Base-by-base conservation (phyloP, 2,797 vertebrate genomes). In the Lophotriccus pileatus region DNA sequence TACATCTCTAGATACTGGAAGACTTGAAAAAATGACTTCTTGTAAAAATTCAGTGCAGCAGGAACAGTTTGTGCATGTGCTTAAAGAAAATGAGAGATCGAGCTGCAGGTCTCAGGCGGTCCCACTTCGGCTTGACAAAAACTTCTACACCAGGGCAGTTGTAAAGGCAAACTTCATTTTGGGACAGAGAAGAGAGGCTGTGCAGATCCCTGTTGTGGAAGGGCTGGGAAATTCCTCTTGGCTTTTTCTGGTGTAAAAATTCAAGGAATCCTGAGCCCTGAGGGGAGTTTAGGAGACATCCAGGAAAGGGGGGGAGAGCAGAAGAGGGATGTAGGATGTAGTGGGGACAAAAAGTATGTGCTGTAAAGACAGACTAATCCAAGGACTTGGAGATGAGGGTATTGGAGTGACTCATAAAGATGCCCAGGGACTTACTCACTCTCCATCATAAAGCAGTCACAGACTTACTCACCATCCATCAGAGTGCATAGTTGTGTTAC, bases 241-340 rank as follows among this genome's bases (percentile, higher is more conserved):
- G 73, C 66, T 88, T 93, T 56, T 63, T 81, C 83, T 79, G 53
- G 75, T 91, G 82, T 89, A 97, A 96, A 95, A 96, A 97, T 97
- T 93, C 28, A 23, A 94, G 76, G 94, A 96, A 96, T 97, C 73
- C 85, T 86, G 85, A 96, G 91, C 94, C 92, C 91, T 63, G 69
- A 92, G 87, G 95, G 92, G 58, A 75, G 14, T 81, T 96, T 41
- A 94, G 79, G 92, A 96, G 93, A 96, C 84, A 75, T 93, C 63
- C 87, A 95, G 93, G 84, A 87, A 94, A 76, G 50, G 16, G 46
- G 19, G 19, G 58, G 56, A 36, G 81, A 90, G 30, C 47, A 55
- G 41, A 24, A 89, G 78, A 60, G 32, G 68, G 59, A 23, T 34
- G 75, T 49, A 87, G 92, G 87, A 93, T 92, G 64, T 58, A 62